phyloP scores from a whole-genome alignment of 2,797 vertebrate genomes.

The Avahi laniger region DNA sequence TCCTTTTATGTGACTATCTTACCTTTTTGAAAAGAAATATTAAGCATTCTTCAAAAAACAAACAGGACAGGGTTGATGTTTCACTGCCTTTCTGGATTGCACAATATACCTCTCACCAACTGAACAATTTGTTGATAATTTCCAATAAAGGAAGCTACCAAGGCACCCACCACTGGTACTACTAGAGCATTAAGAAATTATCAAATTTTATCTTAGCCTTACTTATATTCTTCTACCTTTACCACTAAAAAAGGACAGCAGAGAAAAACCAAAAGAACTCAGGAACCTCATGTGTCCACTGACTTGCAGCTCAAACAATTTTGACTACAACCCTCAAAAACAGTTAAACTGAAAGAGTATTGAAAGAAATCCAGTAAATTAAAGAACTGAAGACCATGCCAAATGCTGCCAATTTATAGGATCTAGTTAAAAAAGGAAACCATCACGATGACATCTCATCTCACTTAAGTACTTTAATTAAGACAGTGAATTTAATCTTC shows the following conservation, averaged over 20 bases:
- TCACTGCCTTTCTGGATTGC: neutral
- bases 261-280: neutral
- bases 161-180: neutral
- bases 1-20: neutral
- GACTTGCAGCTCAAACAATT: constrained; percentile 34
- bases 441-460: constrained; percentile 40
- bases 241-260: constrained; percentile 29
- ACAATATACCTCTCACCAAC: neutral
- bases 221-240: neutral
- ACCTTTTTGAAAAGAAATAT: neutral
- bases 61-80: neutral
- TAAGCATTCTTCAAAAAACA: constrained; percentile 25
- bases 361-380: constrained; percentile 21
- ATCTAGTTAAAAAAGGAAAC: constrained; percentile 39
- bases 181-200: neutral
- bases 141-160: neutral
- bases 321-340: constrained; percentile 6
- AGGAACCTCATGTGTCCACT: neutral
- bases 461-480: constrained; percentile 45
- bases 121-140: neutral
- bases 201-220: constrained; percentile 32
- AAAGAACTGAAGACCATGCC: constrained; percentile 29
- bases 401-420: constrained; percentile 30
- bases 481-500: constrained; percentile 50
- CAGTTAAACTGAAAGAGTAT: constrained; percentile 21